Evolutionary conservation across 2,113 vertebrate genomes (phyloP), one percentile per base, ranked within the genome.

Genomic region (Oceanodroma tethys): DNA sequence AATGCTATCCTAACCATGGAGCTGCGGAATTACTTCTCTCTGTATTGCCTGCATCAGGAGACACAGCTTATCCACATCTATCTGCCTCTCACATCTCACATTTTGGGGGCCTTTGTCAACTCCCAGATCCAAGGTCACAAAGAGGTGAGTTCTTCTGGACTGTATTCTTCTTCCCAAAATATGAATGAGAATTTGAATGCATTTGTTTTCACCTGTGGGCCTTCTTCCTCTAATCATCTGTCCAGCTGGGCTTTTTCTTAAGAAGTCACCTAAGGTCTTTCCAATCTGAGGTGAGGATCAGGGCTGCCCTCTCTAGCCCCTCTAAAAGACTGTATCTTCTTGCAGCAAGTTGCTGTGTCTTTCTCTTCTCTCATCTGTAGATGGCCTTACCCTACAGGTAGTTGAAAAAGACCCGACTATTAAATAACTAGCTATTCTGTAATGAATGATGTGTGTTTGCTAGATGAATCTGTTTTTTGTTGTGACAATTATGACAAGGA

Each of bases 41-140:
- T 99, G 43, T 99, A 99, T 93, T 99, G 99, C 97, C 98, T 99
- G 88, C 99, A 99, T 90, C 99, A 99, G 98, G 99, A 99, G 98
- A 99, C 98, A 0, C 99, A 99, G 98, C 98, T 99, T 7, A 99
- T 99, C 95, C 99, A 99, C 74, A 98, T 98, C 89, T 99, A 99
- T 93, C 98, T 99, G 95, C 99, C 99, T 16, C 99, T 99, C 95
- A 99, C 99, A 0, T 99, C 99, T 38, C 99, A 99, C 90, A 99
- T 99, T 93, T 85, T 99, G 50, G 99, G 99, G 43, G 98, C 99
- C 81, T 99, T 99, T 50, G 98, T 99, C 73, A 99, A 98, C 98
- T 99, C 99, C 13, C 99, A 99, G 98, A 99, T 99, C 96, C 99
- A 99, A 97, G 99, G 99, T 71, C 99, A 99, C 98, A 97, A 98